phyloP scores from a whole-genome alignment of 2,797 vertebrate genomes.

The Phaenicophaeus curvirostris region DNA sequence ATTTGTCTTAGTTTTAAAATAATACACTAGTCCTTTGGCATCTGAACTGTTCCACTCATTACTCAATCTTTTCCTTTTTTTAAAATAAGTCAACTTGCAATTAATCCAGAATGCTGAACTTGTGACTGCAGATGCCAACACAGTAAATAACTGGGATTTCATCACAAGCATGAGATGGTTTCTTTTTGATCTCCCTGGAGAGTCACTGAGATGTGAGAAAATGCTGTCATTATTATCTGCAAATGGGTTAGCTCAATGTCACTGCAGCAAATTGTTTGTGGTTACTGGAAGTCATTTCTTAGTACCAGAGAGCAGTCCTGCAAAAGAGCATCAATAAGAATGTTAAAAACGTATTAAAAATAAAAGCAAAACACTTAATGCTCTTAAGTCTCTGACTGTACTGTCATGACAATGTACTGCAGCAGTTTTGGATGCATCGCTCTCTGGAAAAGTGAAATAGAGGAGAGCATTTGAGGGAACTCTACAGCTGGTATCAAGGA shows the following conservation, averaged over 20 bases:
- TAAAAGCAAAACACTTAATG: background rate
- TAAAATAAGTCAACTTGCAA: background rate
- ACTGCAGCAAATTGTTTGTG: constrained; percentile 29
- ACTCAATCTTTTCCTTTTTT: background rate
- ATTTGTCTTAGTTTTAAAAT: background rate
- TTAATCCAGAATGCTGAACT: constrained; percentile 25
- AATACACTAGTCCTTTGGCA: background rate
- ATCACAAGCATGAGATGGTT: background rate
- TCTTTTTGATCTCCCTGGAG: too few species aligned
- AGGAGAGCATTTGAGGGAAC: background rate
- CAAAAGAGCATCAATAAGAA: background rate
- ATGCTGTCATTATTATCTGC: background rate
- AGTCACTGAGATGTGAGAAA: background rate
- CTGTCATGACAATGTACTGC: background rate
- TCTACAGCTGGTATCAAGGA: background rate
- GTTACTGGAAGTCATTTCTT: background rate
- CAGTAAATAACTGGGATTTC: background rate
- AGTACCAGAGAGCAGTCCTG: background rate
- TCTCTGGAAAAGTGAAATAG: background rate
- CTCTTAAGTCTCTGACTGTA: background rate
- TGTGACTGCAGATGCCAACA: constrained; percentile 5
- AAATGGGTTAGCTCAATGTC: constrained; percentile 34
- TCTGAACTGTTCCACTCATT: background rate
- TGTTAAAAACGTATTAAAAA: background rate
- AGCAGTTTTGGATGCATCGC: background rate